A percentile compares a stretch with the other conserved stretches of the same genome.
phyloP scores from a whole-genome alignment of 2,113 vertebrate species.

The Megaleporinus macrocephalus region DNA sequence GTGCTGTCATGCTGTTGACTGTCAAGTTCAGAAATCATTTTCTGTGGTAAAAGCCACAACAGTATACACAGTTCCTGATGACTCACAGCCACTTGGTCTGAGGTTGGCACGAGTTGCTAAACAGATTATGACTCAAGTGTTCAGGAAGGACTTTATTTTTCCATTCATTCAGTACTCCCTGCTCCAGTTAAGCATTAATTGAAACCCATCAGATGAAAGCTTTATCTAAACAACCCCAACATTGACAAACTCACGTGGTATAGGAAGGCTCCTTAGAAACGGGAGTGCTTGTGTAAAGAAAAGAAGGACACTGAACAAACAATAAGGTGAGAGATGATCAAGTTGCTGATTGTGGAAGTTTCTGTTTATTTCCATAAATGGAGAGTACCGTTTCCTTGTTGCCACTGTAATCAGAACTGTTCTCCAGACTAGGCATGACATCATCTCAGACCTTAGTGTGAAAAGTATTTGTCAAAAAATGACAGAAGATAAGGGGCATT shows the following conservation, averaged over 20 bases:
- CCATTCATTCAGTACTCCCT: not conserved
- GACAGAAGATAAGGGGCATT: too few relatives aligned
- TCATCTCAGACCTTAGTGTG: not conserved
- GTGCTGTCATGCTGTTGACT: not conserved
- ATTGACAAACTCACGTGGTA: not conserved
- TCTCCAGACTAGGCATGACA: not conserved
- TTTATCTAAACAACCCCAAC: not conserved
- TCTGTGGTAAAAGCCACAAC: conserved; percentile 9
- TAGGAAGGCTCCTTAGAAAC: not conserved
- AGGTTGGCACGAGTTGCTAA: not conserved
- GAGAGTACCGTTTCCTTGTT: not conserved
- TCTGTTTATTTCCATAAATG: not conserved
- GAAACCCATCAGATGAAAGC: not conserved
- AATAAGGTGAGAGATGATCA: not conserved
- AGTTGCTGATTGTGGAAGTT: not conserved
- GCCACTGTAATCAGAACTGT: not conserved
- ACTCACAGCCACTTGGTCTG: not conserved
- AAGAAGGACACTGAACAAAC: not conserved
- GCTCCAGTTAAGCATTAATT: not conserved
- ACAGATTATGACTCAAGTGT: not conserved
- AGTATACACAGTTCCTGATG: not conserved
- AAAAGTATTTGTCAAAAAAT: too few relatives aligned
- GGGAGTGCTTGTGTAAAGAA: too few relatives aligned
- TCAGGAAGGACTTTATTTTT: not conserved
- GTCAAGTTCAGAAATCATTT: not conserved